A percentile compares a stretch with the other conserved stretches of the same genome.
phyloP scores from a whole-genome alignment of 2,888 invertebrate genomes.

The Drosophila monieri region DNA sequence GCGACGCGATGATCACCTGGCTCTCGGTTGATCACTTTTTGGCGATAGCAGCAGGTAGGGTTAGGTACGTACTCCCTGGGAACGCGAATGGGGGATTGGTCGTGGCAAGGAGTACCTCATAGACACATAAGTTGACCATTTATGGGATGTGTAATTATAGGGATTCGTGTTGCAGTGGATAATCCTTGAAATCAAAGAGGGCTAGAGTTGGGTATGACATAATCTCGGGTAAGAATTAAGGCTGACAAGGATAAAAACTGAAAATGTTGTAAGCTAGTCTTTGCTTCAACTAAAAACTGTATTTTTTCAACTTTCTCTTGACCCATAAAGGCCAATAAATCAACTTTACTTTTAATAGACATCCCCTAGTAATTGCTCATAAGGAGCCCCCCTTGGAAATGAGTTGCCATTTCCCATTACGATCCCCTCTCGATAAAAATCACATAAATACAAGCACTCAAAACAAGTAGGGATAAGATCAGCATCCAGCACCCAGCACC shows the following conservation, averaged over 20 bases:
- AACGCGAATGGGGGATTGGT: slow-evolving; percentile 29
- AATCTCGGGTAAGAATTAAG: slow-evolving; percentile 14
- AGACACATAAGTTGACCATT: slow-evolving; percentile 50
- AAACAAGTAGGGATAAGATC: slow-evolving; percentile 66
- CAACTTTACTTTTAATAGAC: slow-evolving; percentile 22
- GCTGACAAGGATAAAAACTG: slow-evolving; percentile 5
- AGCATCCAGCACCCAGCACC: slow-evolving; percentile 7
- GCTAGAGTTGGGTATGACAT: slow-evolving; percentile 30
- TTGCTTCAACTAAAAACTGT: not conserved
- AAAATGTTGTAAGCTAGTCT: not conserved
- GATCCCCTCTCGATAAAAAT: slow-evolving; percentile 33
- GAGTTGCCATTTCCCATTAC: slow-evolving; percentile 53
- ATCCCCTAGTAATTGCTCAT: slow-evolving; percentile 30
- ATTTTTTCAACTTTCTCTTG: slow-evolving; percentile 9
- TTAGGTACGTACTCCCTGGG: slow-evolving; percentile 10
- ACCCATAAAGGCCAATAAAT: slow-evolving; percentile 39
- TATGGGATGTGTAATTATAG: slow-evolving; percentile 45
- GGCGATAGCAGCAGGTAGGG: slow-evolving; percentile 59
- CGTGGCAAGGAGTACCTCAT: slow-evolving; percentile 14
- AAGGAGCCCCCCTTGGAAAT: slow-evolving; percentile 24
- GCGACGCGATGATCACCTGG: slow-evolving; percentile 40
- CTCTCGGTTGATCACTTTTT: slow-evolving; percentile 42
- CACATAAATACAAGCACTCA: slow-evolving; percentile 53
- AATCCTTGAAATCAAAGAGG: slow-evolving; percentile 35
- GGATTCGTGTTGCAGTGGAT: slow-evolving; percentile 19